Evolutionary conservation across 2,113 vertebrate species (phyloP).

Genomic region (Sus scrofa): DNA sequence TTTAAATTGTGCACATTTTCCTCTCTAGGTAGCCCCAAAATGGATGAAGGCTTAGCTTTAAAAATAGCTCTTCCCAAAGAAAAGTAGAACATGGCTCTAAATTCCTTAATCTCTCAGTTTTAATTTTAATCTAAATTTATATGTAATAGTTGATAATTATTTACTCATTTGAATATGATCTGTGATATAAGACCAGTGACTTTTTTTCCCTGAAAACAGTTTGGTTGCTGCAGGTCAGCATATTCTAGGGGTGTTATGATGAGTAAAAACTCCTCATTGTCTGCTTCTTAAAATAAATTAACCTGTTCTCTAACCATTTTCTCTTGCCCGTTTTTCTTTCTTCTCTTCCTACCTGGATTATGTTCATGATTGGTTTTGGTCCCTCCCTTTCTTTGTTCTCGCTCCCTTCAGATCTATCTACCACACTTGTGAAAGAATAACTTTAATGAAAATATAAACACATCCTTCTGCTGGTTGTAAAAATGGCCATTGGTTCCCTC

Average conservation of each 20-base stretch:
- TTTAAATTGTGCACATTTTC: not conserved
- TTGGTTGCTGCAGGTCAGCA: not conserved
- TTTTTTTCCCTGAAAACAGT: not conserved
- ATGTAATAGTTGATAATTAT: conserved; percentile 5
- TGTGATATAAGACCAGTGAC: not conserved
- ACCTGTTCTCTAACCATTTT: not conserved
- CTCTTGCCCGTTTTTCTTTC: not conserved
- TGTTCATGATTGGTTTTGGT: not conserved
- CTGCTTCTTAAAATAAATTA: not conserved
- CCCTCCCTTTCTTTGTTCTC: not conserved
- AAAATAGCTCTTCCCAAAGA: not conserved
- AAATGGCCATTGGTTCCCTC: not conserved
- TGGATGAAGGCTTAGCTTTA: not conserved
- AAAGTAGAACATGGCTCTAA: not conserved
- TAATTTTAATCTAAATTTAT: conserved; percentile 35
- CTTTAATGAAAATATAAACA: not conserved
- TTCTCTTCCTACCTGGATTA: not conserved
- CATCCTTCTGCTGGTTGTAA: not conserved
- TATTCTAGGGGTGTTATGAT: not conserved
- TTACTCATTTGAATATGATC: not conserved
- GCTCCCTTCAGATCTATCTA: not conserved
- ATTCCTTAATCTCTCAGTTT: conserved; percentile 5
- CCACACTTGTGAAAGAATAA: not conserved
- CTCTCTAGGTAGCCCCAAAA: not conserved
- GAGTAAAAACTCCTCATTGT: not conserved